A percentile compares a stretch with the other conserved stretches of the same genome.
Evolutionary conservation across 2,797 vertebrate species (phyloP).

Genomic region (Rhynchotus rufescens): DNA sequence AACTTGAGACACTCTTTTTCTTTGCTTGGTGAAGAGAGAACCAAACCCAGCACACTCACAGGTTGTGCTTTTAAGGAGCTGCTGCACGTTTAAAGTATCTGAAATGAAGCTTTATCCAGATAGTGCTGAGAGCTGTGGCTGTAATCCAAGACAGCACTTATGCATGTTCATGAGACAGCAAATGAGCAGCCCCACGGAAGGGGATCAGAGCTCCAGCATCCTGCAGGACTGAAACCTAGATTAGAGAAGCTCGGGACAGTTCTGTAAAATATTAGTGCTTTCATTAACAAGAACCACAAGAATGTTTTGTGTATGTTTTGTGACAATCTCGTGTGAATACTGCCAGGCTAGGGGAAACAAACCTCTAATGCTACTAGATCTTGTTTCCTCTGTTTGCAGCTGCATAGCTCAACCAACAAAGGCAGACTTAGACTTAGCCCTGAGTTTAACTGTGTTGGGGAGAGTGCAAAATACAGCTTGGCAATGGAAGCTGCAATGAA

Average conservation of each 20-base stretch:
- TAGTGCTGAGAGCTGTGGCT: neutral
- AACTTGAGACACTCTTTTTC: neutral
- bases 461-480: too few species aligned
- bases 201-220: neutral
- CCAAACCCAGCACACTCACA: rapidly evolving
- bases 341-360: neutral
- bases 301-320: neutral
- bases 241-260: neutral
- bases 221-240: neutral
- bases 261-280: neutral
- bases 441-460: neutral
- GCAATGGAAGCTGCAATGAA: neutral
- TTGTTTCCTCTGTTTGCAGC: neutral
- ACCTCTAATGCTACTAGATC: neutral
- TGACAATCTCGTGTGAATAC: neutral
- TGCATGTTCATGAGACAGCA: neutral
- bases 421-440: rapidly evolving
- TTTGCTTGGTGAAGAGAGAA: neutral
- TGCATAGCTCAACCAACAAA: neutral
- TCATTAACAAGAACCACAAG: neutral
- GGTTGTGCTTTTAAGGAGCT: neutral
- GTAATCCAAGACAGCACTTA: neutral
- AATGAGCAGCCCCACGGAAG: neutral
- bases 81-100: neutral
- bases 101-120: neutral